phyloP scores from a whole-genome alignment of 2,797 vertebrate genomes.

The Hypotaenidia okinawae region DNA sequence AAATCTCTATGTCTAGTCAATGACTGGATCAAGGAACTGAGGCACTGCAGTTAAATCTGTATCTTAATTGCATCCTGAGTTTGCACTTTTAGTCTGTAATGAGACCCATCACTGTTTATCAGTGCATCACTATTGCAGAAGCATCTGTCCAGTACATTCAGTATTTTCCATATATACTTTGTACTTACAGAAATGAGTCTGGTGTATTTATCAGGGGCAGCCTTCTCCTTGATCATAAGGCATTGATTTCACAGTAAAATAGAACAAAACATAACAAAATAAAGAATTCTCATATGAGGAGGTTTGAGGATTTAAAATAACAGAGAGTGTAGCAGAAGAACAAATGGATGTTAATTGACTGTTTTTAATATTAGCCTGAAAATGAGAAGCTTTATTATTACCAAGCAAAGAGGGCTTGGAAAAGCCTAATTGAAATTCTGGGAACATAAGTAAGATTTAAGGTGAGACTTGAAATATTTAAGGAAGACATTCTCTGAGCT shows the following conservation, averaged over 20 bases:
- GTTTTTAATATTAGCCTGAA: constrained; percentile 19
- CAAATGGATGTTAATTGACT: not conserved
- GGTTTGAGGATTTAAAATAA: not conserved
- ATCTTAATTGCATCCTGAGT: not conserved
- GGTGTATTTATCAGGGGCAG: not conserved
- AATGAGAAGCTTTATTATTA: not conserved
- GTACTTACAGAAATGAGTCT: not conserved
- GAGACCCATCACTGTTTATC: not conserved
- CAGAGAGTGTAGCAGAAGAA: not conserved
- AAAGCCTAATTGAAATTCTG: not conserved
- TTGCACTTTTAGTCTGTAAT: not conserved
- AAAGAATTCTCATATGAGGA: not conserved
- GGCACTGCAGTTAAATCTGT: not conserved
- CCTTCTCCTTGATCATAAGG: not conserved
- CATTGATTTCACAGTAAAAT: not conserved
- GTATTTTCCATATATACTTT: not conserved
- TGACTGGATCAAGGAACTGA: not conserved
- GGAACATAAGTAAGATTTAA: not conserved
- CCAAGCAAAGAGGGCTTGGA: not conserved
- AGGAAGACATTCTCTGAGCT: not conserved
- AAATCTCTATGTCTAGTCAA: not conserved
- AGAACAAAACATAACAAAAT: not conserved
- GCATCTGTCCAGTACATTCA: not conserved
- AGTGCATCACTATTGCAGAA: not conserved
- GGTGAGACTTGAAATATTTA: not conserved